Conservation (phyloP, 2,797 vertebrate genomes). For the Sphaeramia orbicularis region DNA sequence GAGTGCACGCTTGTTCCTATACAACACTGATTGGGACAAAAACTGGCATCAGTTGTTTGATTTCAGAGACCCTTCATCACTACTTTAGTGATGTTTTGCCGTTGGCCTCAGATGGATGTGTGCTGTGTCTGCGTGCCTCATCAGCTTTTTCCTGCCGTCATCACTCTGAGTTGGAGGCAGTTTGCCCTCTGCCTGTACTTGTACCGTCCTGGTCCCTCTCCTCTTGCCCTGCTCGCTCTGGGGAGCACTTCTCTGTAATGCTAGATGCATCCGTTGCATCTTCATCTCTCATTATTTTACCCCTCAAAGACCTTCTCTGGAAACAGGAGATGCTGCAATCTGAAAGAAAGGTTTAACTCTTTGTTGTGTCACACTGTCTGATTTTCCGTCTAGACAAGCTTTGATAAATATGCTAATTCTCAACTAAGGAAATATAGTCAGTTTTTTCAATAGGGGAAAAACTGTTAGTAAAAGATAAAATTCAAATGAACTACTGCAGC, state of each 20-base stretch:
- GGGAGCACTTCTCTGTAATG: conserved; percentile 87
- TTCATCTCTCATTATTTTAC: conserved; percentile 84
- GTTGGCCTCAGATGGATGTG: conserved; percentile 21
- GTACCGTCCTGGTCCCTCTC: conserved; percentile 81
- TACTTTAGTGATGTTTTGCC: conserved; percentile 24
- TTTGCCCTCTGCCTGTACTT: conserved; percentile 82
- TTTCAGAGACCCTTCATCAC: neutral
- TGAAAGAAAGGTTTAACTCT: conserved; percentile 69
- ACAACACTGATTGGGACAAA: too few relatives aligned
- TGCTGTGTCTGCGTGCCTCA: conserved; percentile 23
- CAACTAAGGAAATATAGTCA: too few relatives aligned
- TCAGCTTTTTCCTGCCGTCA: conserved; percentile 57
- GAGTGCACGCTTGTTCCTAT: too few relatives aligned
- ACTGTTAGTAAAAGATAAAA: too few relatives aligned
- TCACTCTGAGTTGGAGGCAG: conserved; percentile 52
- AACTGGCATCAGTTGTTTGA: neutral
- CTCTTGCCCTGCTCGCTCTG: conserved; percentile 75
- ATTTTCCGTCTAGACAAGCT: too few relatives aligned
- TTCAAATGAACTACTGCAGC: too few relatives aligned
- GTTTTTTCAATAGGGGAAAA: too few relatives aligned
- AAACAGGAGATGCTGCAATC: conserved; percentile 69
- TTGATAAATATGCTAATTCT: too few relatives aligned
- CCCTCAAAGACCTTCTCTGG: conserved; percentile 80
- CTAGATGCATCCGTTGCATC: conserved; percentile 89
- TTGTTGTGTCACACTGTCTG: conserved; percentile 64